Conservation (phyloP, 1,140 invertebrate genomes). For the Papilio glaucus region DNA sequence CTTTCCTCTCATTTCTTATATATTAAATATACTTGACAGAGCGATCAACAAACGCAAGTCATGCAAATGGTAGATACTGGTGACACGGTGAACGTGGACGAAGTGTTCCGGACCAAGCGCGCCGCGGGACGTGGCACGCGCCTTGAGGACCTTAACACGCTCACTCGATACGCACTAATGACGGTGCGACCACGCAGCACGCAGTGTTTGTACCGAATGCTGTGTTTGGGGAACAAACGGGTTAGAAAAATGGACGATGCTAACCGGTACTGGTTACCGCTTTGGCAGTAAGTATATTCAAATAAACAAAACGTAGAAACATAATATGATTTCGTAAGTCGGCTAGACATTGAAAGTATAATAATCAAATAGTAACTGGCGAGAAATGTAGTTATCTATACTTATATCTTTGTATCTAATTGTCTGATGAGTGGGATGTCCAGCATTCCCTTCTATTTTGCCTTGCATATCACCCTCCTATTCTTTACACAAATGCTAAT, state of each 20-base stretch:
- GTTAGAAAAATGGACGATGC: slow-evolving; percentile 80
- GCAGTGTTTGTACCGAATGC: slow-evolving; percentile 84
- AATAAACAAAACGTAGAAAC: background rate
- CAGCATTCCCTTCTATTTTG: too few relatives aligned
- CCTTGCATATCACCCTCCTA: too few relatives aligned
- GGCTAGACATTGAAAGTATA: background rate
- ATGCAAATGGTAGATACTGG: slow-evolving; percentile 74
- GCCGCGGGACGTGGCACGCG: slow-evolving; percentile 45
- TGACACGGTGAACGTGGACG: slow-evolving; percentile 75
- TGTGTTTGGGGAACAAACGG: slow-evolving; percentile 87
- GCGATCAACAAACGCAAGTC: slow-evolving; percentile 66
- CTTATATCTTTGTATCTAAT: too few relatives aligned
- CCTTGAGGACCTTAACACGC: slow-evolving; percentile 77
- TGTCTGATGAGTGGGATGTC: too few relatives aligned
- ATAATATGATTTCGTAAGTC: too few relatives aligned
- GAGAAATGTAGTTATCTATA: too few relatives aligned
- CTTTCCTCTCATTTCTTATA: too few relatives aligned
- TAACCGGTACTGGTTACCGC: slow-evolving; percentile 86
- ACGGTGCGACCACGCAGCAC: slow-evolving; percentile 75
- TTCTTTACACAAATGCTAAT: too few relatives aligned
- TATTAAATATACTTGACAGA: slow-evolving; percentile 54
- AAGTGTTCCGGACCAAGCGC: slow-evolving; percentile 69
- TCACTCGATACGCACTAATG: slow-evolving; percentile 84
- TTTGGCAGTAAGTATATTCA: slow-evolving; percentile 86
- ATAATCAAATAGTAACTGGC: background rate